phyloP scores from a whole-genome alignment of 2,113 vertebrate species.

The Oncorhynchus tshawytscha region DNA sequence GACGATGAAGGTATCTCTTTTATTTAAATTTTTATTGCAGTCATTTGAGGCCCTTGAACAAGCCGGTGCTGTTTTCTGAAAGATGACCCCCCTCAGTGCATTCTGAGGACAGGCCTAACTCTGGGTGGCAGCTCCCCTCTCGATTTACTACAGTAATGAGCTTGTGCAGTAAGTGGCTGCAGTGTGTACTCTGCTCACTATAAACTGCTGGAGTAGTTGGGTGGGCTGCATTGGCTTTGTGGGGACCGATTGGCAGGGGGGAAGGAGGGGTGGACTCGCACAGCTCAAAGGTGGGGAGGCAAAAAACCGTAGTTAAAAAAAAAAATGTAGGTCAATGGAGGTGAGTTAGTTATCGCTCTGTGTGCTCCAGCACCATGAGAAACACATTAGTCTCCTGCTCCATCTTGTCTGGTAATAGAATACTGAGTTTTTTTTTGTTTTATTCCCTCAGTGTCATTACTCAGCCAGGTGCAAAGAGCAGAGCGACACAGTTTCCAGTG shows the following conservation, averaged over 20 bases:
- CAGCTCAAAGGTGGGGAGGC: background rate
- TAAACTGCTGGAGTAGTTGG: background rate
- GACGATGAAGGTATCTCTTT: background rate
- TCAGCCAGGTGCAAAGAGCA: conserved; percentile 43
- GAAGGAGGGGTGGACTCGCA: conserved; percentile 6
- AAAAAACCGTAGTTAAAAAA: conserved; percentile 1
- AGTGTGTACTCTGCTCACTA: background rate
- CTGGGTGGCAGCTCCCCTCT: conserved; percentile 36
- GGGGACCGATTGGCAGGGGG: background rate
- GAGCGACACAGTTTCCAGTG: conserved; percentile 10
- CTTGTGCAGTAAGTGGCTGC: conserved; percentile 39
- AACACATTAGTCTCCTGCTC: conserved; percentile 32
- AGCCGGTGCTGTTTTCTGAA: conserved; percentile 22
- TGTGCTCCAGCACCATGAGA: conserved; percentile 15
- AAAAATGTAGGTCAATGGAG: conserved; percentile 38
- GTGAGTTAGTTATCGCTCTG: conserved; percentile 22
- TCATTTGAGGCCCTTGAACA: conserved; percentile 23
- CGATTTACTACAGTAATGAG: conserved; percentile 29
- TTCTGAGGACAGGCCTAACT: conserved; percentile 44
- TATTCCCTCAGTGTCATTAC: conserved; percentile 41
- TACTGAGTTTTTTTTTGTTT: conserved; percentile 21
- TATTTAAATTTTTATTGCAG: conserved; percentile 4
- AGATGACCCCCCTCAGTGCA: conserved; percentile 27
- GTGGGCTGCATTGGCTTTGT: background rate
- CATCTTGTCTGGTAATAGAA: conserved; percentile 54